Conservation (phyloP, 2,113 vertebrate species). For the Menidia beryllina region DNA sequence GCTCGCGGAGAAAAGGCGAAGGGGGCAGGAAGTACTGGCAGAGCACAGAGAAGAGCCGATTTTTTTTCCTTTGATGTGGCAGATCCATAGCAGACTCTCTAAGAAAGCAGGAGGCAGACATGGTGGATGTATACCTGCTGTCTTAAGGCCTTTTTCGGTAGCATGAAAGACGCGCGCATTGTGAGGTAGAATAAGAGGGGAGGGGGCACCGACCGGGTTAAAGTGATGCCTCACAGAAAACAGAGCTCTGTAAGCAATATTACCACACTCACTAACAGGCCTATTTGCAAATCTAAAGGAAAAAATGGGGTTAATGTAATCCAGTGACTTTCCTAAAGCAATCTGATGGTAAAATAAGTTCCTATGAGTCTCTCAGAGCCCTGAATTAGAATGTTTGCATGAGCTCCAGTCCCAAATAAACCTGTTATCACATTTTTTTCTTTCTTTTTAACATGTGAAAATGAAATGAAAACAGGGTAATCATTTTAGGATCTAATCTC, state of each 20-base stretch:
- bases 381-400: slow-evolving; percentile 7
- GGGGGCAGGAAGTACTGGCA: slow-evolving; percentile 15
- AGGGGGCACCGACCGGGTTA: slow-evolving; percentile 5
- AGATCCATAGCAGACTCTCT: slow-evolving; percentile 42
- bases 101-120: slow-evolving; percentile 2
- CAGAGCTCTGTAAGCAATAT: neutral
- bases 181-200: slow-evolving; percentile 38
- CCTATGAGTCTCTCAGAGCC: neutral
- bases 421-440: too few species aligned
- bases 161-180: neutral
- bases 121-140: slow-evolving; percentile 38
- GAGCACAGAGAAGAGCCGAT: slow-evolving; percentile 21
- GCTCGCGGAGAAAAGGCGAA: slow-evolving; percentile 10
- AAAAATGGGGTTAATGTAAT: slow-evolving; percentile 11
- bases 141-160: slow-evolving; percentile 5
- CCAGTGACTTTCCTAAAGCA: neutral
- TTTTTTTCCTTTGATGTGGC: slow-evolving; percentile 62
- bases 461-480: too few species aligned
- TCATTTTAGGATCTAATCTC: too few species aligned
- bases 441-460: too few species aligned
- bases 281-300: neutral
- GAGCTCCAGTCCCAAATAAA: neutral
- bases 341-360: neutral
- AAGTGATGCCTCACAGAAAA: neutral
- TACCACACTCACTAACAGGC: slow-evolving; percentile 5